Evolutionary conservation across 2,797 vertebrate species (phyloP).

Genomic region (Brachymystax lenok): DNA sequence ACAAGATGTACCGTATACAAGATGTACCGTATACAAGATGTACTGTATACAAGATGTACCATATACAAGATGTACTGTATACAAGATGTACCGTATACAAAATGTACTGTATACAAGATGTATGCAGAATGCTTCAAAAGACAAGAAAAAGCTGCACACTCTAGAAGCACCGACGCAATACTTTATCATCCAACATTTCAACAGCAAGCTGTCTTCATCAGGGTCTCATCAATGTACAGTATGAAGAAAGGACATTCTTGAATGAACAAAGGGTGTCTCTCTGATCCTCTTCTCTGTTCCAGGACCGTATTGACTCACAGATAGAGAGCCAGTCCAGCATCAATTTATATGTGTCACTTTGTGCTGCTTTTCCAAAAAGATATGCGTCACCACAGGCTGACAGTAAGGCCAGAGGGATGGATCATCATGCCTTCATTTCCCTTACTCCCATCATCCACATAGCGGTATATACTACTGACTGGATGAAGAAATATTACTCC

Average conservation of each 20-base stretch:
- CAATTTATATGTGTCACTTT: too few relatives aligned
- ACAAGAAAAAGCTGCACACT: too few relatives aligned
- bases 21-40: too few relatives aligned
- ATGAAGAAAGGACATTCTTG: neutral
- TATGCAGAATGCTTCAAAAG: too few relatives aligned
- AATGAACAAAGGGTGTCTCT: slow-evolving; percentile 38
- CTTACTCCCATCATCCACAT: neutral
- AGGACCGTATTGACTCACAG: slow-evolving; percentile 53
- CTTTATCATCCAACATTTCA: too few relatives aligned
- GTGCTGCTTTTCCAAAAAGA: too few relatives aligned
- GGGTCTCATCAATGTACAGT: neutral
- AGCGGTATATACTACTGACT: neutral
- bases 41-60: too few relatives aligned
- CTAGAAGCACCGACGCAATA: too few relatives aligned
- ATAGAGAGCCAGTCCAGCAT: neutral
- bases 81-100: too few relatives aligned
- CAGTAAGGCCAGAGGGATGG: slow-evolving; percentile 40
- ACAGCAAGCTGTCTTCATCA: neutral
- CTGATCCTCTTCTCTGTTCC: slow-evolving; percentile 28
- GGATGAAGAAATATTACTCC: neutral
- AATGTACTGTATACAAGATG: too few relatives aligned
- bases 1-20: too few relatives aligned
- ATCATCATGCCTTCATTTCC: slow-evolving; percentile 58
- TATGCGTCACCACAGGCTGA: slow-evolving; percentile 18
- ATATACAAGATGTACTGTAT: too few relatives aligned